Conservation (phyloP, 2,113 vertebrate genomes). For the Epinephelus moara region DNA sequence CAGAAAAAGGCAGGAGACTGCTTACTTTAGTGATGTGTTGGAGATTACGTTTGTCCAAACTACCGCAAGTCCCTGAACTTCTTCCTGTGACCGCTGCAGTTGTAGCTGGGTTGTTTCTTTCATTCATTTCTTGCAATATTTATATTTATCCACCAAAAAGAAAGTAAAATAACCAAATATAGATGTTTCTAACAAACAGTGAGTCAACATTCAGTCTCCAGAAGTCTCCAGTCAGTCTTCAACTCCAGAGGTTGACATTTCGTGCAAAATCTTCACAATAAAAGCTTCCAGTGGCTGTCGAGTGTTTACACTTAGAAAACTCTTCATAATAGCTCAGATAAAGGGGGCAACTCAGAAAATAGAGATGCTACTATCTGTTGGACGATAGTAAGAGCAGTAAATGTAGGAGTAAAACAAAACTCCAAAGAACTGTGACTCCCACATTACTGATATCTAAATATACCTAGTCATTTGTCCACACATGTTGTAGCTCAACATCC, state of each 20-base stretch:
- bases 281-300: slow-evolving; percentile 9
- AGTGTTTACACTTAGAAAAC: background rate
- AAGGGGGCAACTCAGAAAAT: background rate
- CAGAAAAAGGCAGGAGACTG: slow-evolving; percentile 14
- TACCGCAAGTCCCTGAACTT: background rate
- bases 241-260: background rate
- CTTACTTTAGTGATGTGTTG: slow-evolving; percentile 29
- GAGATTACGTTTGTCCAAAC: slow-evolving; percentile 34
- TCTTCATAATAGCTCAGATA: slow-evolving; percentile 4
- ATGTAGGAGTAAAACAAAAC: background rate
- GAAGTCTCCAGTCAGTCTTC: background rate
- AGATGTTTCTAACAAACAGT: background rate
- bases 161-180: background rate
- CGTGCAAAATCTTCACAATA: background rate
- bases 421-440: too few species aligned
- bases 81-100: background rate
- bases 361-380: slow-evolving; percentile 2
- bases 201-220: background rate
- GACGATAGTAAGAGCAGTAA: background rate
- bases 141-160: background rate
- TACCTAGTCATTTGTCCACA: background rate
- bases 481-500: background rate
- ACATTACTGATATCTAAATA: slow-evolving; percentile 8
- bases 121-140: background rate
- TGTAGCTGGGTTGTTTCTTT: background rate